Evolutionary conservation across 2,888 invertebrate genomes (phyloP), one percentile per base, ranked within the genome.

Genomic region (Sphaerophoria taeniata): DNA sequence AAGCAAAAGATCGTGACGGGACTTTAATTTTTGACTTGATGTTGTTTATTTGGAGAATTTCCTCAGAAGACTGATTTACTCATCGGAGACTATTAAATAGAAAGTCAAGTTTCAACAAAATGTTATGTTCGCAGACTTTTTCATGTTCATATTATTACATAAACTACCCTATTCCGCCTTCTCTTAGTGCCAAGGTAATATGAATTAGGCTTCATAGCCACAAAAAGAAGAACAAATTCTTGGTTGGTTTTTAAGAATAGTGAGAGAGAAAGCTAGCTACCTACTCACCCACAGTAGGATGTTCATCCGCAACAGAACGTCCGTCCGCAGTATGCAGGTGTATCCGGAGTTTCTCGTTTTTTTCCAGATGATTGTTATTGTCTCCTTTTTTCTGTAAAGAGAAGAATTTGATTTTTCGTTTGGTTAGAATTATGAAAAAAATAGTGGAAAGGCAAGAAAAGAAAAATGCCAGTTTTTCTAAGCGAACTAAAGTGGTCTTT

Each of bases 231-330:
- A 49, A 36, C 36, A 36, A 36, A 4, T 76, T 84, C 79, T 79
- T 67, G 79, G 80, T 77, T 85, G 73, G 76, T 69, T 73, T 2
- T 7, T 7, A 11, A 43, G 11, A 7, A 2, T 9, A 2, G 39
- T 43, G 4, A 4, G 39, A 4, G 36, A 36, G 36, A 7, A 6
- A 36, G 36, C 60, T 74, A 93, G n/a, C n/a, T n/a, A n/a, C n/a
- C n/a, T n/a, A n/a, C n/a, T n/a, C n/a, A n/a, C n/a, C n/a, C n/a
- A n/a, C n/a, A n/a, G n/a, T n/a, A n/a, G n/a, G n/a, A n/a, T n/a
- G n/a, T 94, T 94, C 93, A 96, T 96, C 96, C 96, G 96, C 90
- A 96, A 93, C 81, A 96, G 92, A 83, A 96, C 94, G 91, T 97
- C 97, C 87, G 95, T 93, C 91, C 95, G 95, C 90, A 96, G 94